Percentiles rank a stretch among this genome's conserved stretches.
These are phyloP conservation scores for Conchocele bisecta DNA, from an alignment of 2,888 invertebrate genomes.

Conservation along the genomic window DNA sequence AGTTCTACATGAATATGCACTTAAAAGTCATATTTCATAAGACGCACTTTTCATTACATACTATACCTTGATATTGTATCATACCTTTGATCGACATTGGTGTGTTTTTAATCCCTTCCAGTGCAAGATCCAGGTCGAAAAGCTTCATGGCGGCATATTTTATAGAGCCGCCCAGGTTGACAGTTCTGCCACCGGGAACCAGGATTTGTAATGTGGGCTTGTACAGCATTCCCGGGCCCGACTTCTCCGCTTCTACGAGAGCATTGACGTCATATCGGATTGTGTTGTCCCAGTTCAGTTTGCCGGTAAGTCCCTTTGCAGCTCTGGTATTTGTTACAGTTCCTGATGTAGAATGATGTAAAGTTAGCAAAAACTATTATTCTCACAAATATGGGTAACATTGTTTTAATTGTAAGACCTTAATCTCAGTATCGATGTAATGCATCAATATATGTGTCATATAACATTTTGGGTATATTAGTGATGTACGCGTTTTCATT, in stretches of 20 bases:
- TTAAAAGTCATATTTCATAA: too few relatives aligned
- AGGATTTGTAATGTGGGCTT: slow-evolving; percentile 51
- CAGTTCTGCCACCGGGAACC: slow-evolving; percentile 26
- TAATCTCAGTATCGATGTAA: too few relatives aligned
- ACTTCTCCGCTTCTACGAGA: slow-evolving; percentile 34
- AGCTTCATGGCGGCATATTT: slow-evolving; percentile 58
- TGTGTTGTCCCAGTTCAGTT: slow-evolving; percentile 47
- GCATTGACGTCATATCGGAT: slow-evolving; percentile 51
- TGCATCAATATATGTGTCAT: too few relatives aligned
- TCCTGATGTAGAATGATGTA: too few relatives aligned
- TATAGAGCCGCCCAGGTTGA: slow-evolving; percentile 48
- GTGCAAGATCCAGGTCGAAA: slow-evolving; percentile 58
- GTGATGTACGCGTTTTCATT: too few relatives aligned
- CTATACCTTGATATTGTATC: too few relatives aligned
- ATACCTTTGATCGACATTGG: slow-evolving; percentile 66
- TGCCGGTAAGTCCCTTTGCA: slow-evolving; percentile 49
- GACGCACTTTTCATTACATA: too few relatives aligned
- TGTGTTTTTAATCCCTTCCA: slow-evolving; percentile 57
- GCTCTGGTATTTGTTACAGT: slow-evolving; percentile 32
- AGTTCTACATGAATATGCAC: too few relatives aligned
- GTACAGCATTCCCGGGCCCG: slow-evolving; percentile 52
- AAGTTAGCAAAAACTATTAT: too few relatives aligned
- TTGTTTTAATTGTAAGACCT: too few relatives aligned
- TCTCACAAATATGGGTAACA: too few relatives aligned
- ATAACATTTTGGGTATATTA: too few relatives aligned